Base-by-base conservation (phyloP, 2,113 vertebrate genomes). In the Miniopterus natalensis region DNA sequence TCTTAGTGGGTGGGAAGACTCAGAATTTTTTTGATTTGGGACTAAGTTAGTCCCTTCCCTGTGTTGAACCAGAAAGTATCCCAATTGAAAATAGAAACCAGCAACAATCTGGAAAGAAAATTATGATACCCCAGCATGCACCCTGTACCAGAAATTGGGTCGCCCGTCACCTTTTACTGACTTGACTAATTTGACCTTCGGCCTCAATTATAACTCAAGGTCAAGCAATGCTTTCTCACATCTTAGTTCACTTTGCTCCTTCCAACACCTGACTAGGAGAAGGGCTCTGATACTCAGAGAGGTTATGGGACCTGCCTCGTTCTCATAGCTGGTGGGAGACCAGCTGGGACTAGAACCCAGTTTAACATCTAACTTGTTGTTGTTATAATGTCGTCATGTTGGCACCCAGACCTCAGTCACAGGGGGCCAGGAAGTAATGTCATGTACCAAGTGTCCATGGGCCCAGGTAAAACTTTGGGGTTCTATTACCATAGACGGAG, bases 91-190 rank as follows among this genome's bases (percentile, higher is more conserved):
- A 61, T 31, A 27, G 47, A 68, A 92, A 65, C 88, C 51, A 88
- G 71, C 49, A 84, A 45, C 73, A 51, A 17, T 49, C 45, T 93
- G 78, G 88, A 95, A 79, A 74, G 78, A 88, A 51, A 84, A 40
- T 84, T 40, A 29, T n/a, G 17, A 61, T 55, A 14, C 51, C 11
- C n/a, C 14, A 11, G n/a, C 8, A 5, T 25, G 75, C 8, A 73
- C 11, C 31, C 29, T 86, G 77, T 42, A 29, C 23, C 36, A 66
- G 68, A 84, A 42, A 79, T 3, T n/a, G 75, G 42, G 15, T 51
- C 40, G 42, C 51, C 3, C 15, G 10, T 23, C 6, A 40, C 53
- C 53, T 66, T 57, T 59, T 90, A 40, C 57, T 73, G 63, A 90
- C 42, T 49, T n/a, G 57, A 75, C 5, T 68, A 63, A 66, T 73